phyloP scores from a whole-genome alignment of 2,888 invertebrate genomes.

The Philereme vetulata region DNA sequence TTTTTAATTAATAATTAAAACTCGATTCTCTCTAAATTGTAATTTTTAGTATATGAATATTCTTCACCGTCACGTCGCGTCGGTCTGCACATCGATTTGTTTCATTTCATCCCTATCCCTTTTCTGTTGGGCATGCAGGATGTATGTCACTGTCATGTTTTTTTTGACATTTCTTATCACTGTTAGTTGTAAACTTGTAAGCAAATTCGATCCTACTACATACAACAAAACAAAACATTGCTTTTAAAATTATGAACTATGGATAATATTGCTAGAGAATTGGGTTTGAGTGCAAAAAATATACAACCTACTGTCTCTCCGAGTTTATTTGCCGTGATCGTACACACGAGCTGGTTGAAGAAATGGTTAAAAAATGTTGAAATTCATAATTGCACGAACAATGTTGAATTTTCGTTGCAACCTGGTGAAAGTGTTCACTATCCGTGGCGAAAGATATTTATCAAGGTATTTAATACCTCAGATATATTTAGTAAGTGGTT shows the following conservation, averaged over 20 bases:
- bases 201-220: too few species aligned
- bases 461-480: slow-evolving; percentile 64
- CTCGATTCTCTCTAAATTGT: too few species aligned
- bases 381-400: slow-evolving; percentile 68
- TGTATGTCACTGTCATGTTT: too few species aligned
- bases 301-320: slow-evolving; percentile 81
- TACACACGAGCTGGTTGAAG: slow-evolving; percentile 88
- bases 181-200: too few species aligned
- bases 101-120: too few species aligned
- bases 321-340: slow-evolving; percentile 85
- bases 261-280: slow-evolving; percentile 88
- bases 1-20: too few species aligned
- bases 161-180: too few species aligned
- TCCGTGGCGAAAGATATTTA: slow-evolving; percentile 84
- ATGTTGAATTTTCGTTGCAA: slow-evolving; percentile 71
- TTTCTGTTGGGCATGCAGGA: too few species aligned
- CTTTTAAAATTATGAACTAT: slow-evolving; percentile 63
- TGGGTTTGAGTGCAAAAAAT: slow-evolving; percentile 88
- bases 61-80: too few species aligned
- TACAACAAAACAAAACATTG: slow-evolving; percentile 57
- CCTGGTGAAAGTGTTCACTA: slow-evolving; percentile 81
- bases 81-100: too few species aligned
- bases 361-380: slow-evolving; percentile 81
- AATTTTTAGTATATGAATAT: too few species aligned
- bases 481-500: background rate